phyloP scores from a whole-genome alignment of 35 echinoderm and acorn worm species.

The Apostichopus japonicus region DNA sequence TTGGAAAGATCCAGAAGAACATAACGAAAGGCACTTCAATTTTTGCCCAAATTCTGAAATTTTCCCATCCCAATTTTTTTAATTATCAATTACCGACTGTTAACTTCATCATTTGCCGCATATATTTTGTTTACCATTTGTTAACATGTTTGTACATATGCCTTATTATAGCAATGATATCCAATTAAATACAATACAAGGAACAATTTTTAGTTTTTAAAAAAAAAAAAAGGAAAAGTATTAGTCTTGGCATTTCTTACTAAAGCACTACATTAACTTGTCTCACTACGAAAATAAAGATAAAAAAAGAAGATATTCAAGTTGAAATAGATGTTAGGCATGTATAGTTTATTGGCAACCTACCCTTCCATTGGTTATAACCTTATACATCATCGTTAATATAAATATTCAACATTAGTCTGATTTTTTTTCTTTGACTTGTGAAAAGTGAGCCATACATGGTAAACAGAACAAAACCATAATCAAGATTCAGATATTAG shows the following conservation, averaged over 20 bases:
- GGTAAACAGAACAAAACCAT: not conserved
- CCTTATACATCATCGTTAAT: conserved; percentile 11
- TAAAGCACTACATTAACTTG: conserved; percentile 56
- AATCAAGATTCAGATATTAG: too few species aligned
- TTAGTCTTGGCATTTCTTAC: conserved; percentile 38
- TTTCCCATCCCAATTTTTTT: not conserved
- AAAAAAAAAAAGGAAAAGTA: conserved; percentile 22
- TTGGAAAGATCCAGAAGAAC: conserved; percentile 45
- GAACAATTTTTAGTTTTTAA: conserved; percentile 34
- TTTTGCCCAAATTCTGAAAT: not conserved
- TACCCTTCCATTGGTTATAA: conserved; percentile 30
- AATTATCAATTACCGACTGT: not conserved
- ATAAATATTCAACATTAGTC: conserved; percentile 44
- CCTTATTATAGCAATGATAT: conserved; percentile 52
- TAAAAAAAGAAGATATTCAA: conserved; percentile 27
- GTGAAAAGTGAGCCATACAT: not conserved
- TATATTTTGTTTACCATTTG: conserved; percentile 15
- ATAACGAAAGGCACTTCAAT: conserved; percentile 53
- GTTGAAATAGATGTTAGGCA: conserved; percentile 23
- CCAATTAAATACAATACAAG: conserved; percentile 43
- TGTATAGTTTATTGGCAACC: conserved; percentile 33
- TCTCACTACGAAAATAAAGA: conserved; percentile 51
- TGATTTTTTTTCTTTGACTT: not conserved
- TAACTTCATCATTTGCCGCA: not conserved
- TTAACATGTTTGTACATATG: conserved; percentile 47